Base-by-base conservation (phyloP, 2,888 invertebrate genomes). In the Eupithecia vulgata region DNA sequence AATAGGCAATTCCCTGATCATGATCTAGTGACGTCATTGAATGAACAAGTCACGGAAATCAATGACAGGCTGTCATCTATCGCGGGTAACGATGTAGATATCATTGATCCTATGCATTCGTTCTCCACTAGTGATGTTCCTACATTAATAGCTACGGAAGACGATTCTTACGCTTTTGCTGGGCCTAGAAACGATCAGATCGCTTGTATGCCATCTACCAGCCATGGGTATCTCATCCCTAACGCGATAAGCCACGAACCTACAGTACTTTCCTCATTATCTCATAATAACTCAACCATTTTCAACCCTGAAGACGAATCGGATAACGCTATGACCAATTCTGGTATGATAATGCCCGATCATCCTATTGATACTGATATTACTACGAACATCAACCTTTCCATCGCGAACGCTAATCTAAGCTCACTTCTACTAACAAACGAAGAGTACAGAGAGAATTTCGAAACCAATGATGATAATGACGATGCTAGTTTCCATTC, bases 151-250 rank as follows among this genome's bases (percentile, higher is more conserved):
- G 82, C 92, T 2, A 86, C 86, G 0, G 90, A 92, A 5, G 85
- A 88, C 12, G 76, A 85, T 0, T 91, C 90, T 71, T 80, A 84
- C 7, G 90, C 82, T 76, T 88, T 88, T 66, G 75, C 69, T 81
- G 0, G 89, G 89, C 2, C 91, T 0, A 90, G 92, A 69, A 94
- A 90, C 62, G 94, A 94, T 74, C 92, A 92, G 67, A 76, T 92
- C 15, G 92, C 94, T 25, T 95, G 94, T 79, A 91, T 95, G 83
- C 95, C 96, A 5, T 96, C 96, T 0, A 96, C 96, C 0, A 95
- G 95, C 80, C 96, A 96, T 77, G 95, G 95, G 34, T 96, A 95
- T 85, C 86, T 96, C 66, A 95, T 96, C 84, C 95, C 96, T 12
- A 95, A 95, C 78, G 95, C 95, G 0, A 95, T 96, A 66, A 95